Base-by-base conservation (phyloP, 2,888 invertebrate species). In the Ormia ochracea region DNA sequence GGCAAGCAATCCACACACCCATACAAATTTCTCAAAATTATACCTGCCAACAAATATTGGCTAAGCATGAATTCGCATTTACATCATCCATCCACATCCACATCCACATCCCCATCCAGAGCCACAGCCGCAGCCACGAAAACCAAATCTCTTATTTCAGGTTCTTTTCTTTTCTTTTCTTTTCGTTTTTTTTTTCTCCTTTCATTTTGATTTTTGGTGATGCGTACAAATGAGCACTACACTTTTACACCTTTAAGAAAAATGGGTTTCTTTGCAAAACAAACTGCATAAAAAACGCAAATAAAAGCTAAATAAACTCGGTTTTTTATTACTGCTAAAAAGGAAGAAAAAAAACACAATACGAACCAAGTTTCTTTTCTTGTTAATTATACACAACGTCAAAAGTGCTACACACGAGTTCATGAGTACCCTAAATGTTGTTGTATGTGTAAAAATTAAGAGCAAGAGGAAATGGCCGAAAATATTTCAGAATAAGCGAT, bases 221-320 rank as follows among this genome's bases (percentile, higher is more conserved):
- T 80, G 76, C 80, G 80, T 80, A 76, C 77, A 80, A 76, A 80
- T 80, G 80, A 77, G 68, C 76, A 63, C 76, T 77, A 76, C 66
- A 80, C 72, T 77, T 80, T 80, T 80, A 80, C 76, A 77, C 76
- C 76, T 80, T 80, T 48, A 41, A 56, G 26, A 63, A 58, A 28
- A 56, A 73, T 61, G 56, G 72, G 50, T 52, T 69, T 58, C 33
- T 65, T 54, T 59, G 26, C 23, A 48, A 43, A 26, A 19, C 4
- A 52, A 59, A 43, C 23, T 23, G 12, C 6, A 58, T 1, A 33
- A 61, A 33, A 33, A 31, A 31, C n/a, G 52, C 0, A 36, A 52
- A 61, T 28, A 28, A 59, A 54, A 41, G 43, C 43, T 10, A 68
- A 45, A 36, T 4, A 76, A 76, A 61, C 61, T 14, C 56, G 61